phyloP scores from a whole-genome alignment of 2,113 vertebrate genomes.

The rabbit (Oryctolagus cuniculus) region DNA sequence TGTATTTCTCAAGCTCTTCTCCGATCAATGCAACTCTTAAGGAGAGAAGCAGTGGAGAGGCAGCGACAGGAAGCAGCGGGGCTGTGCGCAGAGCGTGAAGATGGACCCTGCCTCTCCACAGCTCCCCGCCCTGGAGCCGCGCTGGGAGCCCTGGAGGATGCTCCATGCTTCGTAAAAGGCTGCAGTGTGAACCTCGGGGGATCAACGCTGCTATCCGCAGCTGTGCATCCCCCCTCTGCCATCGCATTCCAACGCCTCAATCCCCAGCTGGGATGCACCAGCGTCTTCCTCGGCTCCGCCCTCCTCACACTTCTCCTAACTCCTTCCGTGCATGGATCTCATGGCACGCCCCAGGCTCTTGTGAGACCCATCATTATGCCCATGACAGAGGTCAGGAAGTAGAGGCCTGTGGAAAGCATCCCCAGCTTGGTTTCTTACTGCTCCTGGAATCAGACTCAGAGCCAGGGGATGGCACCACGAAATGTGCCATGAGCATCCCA shows the following conservation, averaged over 20 bases:
- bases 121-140: background rate
- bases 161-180: background rate
- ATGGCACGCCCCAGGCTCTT: background rate
- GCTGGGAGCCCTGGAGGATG: background rate
- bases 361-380: accelerated
- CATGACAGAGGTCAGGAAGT: background rate
- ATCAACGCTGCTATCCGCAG: accelerated
- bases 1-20: background rate
- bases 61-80: background rate
- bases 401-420: background rate
- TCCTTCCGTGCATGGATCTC: background rate
- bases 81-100: background rate
- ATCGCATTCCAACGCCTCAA: background rate
- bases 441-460: background rate
- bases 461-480: background rate
- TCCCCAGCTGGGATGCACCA: background rate
- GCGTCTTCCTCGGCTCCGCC: too few species aligned
- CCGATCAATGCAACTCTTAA: background rate
- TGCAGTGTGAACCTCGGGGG: background rate
- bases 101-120: background rate
- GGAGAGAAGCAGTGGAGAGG: background rate
- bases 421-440: background rate
- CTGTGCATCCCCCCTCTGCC: accelerated
- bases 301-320: background rate
- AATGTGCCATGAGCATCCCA: background rate